Conservation (phyloP, 2,113 vertebrate species). For the Sterrhoptilus dennistouni region DNA sequence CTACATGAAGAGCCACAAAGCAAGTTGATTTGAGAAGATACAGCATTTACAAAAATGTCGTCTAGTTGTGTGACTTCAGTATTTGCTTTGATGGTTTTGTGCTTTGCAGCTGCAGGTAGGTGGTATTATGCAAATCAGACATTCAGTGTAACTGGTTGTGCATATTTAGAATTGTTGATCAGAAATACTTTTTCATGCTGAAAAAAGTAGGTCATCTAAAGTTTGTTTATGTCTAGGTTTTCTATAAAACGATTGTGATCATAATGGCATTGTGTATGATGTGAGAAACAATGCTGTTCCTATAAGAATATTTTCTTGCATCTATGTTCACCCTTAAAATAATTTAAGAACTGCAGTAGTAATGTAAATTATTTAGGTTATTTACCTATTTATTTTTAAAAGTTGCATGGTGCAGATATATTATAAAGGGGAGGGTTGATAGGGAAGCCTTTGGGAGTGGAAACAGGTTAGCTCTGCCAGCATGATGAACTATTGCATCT, state of each 20-base stretch:
- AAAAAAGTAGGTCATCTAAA: background rate
- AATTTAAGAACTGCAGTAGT: background rate
- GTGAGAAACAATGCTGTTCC: background rate
- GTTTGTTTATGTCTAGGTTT: background rate
- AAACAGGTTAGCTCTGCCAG: background rate
- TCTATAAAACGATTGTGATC: background rate
- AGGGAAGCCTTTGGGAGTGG: background rate
- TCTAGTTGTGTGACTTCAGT: constrained; percentile 40
- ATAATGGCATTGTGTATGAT: background rate
- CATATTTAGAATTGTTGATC: constrained; percentile 3
- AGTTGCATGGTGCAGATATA: background rate
- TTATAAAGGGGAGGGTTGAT: background rate
- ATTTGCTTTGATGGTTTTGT: constrained; percentile 67
- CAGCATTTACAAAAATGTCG: constrained; percentile 52
- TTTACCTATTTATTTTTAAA: background rate
- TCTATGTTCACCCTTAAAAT: background rate
- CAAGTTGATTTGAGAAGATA: constrained; percentile 6
- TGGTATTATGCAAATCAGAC: background rate
- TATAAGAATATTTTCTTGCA: background rate
- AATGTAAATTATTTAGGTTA: background rate
- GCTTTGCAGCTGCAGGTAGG: constrained; percentile 70
- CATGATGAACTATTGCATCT: background rate
- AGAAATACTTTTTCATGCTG: background rate
- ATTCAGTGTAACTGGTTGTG: background rate
- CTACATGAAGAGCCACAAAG: constrained; percentile 41